These are phyloP conservation scores for Ginglymostoma cirratum DNA, from an alignment of 2,113 vertebrate species.

Conservation along the genomic window DNA sequence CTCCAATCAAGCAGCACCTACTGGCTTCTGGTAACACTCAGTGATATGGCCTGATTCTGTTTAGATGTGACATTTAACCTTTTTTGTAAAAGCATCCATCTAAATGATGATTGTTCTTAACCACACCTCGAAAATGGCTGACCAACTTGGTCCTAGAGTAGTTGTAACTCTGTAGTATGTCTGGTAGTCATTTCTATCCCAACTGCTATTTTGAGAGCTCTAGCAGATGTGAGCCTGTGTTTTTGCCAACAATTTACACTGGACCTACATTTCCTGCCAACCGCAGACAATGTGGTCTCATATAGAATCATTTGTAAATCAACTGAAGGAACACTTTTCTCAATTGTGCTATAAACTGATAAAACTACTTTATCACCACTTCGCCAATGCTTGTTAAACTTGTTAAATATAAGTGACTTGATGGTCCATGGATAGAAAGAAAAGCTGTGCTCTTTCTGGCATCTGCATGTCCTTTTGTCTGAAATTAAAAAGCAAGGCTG, in stretches of 20 bases:
- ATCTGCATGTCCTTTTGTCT: background rate
- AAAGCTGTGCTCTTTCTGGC: background rate
- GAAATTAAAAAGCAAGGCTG: background rate
- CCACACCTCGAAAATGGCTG: background rate
- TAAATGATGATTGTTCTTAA: background rate
- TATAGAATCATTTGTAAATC: background rate
- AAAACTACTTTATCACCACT: background rate
- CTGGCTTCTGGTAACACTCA: slow-evolving; percentile 3
- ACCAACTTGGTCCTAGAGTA: background rate
- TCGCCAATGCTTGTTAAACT: background rate
- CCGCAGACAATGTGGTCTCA: background rate
- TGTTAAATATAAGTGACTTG: background rate
- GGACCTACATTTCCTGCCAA: background rate
- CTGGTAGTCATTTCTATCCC: background rate
- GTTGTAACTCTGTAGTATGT: background rate
- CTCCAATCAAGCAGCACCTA: background rate
- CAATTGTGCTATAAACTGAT: background rate
- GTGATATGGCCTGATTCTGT: background rate
- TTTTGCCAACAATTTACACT: background rate
- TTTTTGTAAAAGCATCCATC: background rate
- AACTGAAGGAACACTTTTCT: background rate
- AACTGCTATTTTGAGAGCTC: background rate
- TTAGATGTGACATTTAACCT: background rate
- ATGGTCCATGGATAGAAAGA: background rate
- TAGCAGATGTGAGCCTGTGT: background rate